Evolutionary conservation across 2,113 vertebrate species (phyloP).

Genomic region (Amazona vittata): DNA sequence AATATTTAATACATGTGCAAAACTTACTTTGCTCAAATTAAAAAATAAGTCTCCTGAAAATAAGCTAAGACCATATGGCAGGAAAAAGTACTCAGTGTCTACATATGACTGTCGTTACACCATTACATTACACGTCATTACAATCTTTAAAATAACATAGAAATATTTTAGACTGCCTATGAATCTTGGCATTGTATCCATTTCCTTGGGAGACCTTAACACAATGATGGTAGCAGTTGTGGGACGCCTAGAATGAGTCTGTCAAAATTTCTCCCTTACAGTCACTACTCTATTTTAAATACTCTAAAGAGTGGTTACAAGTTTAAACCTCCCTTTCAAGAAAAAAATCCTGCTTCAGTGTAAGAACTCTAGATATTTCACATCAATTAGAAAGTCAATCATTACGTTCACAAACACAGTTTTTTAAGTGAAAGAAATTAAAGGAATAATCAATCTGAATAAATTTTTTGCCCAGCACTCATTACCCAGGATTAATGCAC

Average conservation of each 20-base stretch:
- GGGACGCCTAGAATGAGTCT: background rate
- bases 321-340: conserved; percentile 37
- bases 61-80: background rate
- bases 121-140: background rate
- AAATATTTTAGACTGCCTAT: background rate
- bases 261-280: conserved; percentile 7
- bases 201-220: background rate
- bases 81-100: background rate
- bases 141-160: background rate
- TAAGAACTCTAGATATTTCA: conserved; percentile 32
- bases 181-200: background rate
- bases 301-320: conserved; percentile 6
- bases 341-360: conserved; percentile 21
- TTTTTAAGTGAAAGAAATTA: conserved; percentile 48
- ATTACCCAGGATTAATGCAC: background rate
- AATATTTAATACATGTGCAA: background rate
- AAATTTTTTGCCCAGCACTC: conserved; percentile 9
- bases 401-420: conserved; percentile 15
- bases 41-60: background rate
- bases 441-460: background rate
- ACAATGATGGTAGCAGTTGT: background rate
- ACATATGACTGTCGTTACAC: background rate
- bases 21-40: background rate
- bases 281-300: conserved; percentile 18
- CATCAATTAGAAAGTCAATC: conserved; percentile 36